These are phyloP conservation scores for Aphaenogaster ashmeadi DNA, from an alignment of 1,140 invertebrate genomes.

Conservation along the genomic window DNA sequence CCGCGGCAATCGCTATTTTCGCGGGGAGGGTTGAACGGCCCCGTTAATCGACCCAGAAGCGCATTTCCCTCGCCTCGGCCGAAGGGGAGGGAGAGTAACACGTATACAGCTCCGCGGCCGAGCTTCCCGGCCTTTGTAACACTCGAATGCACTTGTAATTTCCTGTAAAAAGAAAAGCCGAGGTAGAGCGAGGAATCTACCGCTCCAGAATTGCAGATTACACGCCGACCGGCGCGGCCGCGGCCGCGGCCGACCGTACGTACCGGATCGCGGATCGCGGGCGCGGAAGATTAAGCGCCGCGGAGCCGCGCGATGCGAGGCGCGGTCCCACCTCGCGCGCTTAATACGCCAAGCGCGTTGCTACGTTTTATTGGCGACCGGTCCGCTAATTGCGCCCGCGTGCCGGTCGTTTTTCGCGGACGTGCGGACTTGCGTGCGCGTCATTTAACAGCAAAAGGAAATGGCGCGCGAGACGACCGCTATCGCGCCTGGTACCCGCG, in stretches of 20 bases:
- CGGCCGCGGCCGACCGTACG: background rate
- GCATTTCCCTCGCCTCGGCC: background rate
- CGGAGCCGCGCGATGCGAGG: background rate
- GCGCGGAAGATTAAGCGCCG: conserved; percentile 52
- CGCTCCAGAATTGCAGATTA: conserved; percentile 42
- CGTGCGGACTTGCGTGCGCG: background rate
- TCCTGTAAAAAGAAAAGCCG: conserved; percentile 43
- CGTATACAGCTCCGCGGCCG: background rate
- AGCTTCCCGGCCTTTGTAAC: conserved; percentile 40
- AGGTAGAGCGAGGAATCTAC: background rate
- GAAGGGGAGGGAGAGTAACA: background rate
- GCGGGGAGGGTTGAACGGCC: conserved; percentile 32
- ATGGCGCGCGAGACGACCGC: background rate
- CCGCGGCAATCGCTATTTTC: conserved; percentile 27
- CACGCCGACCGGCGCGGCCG: background rate
- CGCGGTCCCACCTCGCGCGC: background rate
- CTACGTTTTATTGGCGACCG: background rate
- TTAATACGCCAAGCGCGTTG: background rate
- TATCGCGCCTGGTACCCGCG: background rate
- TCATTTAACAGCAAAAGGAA: conserved; percentile 20
- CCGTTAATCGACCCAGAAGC: conserved; percentile 63
- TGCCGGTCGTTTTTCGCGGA: conserved; percentile 6
- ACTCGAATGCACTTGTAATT: conserved; percentile 60
- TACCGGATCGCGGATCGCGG: background rate
- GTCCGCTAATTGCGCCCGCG: conserved; percentile 38